These are phyloP conservation scores for Girardinus metallicus DNA, from an alignment of 2,797 vertebrate species.

Conservation along the genomic window DNA sequence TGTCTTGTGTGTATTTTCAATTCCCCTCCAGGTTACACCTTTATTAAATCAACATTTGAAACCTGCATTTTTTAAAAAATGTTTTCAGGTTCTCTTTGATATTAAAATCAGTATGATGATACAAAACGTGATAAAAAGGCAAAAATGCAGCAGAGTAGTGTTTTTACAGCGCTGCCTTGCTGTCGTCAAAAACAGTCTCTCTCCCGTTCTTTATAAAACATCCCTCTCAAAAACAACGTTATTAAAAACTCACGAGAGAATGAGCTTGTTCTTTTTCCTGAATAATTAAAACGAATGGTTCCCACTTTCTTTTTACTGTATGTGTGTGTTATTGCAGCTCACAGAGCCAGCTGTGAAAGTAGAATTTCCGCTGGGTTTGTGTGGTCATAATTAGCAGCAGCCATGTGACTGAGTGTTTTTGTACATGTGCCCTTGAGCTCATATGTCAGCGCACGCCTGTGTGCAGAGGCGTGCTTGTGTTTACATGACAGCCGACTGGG, in stretches of 20 bases:
- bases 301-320: not conserved
- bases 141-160: not conserved
- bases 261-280: conserved; percentile 24
- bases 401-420: conserved; percentile 66
- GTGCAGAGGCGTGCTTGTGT: conserved; percentile 64
- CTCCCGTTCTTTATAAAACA: conserved; percentile 5
- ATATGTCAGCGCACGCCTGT: conserved; percentile 34
- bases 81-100: not conserved
- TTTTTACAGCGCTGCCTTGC: not conserved
- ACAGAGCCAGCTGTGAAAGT: conserved; percentile 73
- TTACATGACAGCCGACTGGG: conserved; percentile 67
- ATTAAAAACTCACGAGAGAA: conserved; percentile 41
- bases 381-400: conserved; percentile 74
- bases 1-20: too few species aligned
- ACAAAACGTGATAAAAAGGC: not conserved
- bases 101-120: not conserved
- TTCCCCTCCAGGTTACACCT: too few species aligned
- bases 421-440: conserved; percentile 17
- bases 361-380: conserved; percentile 69
- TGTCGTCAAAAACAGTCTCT: conserved; percentile 8
- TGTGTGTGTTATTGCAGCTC: conserved; percentile 34
- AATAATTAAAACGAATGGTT: conserved; percentile 44
- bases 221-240: not conserved
- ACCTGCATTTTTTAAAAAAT: not conserved
- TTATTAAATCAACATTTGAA: too few species aligned